Base-by-base conservation (phyloP, 2,888 invertebrate species). In the Mactromeris polynyma region DNA sequence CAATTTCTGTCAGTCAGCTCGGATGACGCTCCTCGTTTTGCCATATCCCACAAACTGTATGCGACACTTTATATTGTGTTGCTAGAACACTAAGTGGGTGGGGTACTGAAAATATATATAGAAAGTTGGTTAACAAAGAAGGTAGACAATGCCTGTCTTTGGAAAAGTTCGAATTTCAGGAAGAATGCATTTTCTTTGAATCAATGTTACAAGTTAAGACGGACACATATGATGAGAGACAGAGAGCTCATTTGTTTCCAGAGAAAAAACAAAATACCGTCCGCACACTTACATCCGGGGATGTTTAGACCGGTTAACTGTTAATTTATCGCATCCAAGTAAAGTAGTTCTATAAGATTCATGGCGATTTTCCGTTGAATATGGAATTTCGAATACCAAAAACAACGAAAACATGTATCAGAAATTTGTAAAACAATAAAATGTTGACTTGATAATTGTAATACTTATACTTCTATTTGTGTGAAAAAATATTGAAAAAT, bases 1-100 rank as follows among this genome's bases (percentile, higher is more conserved):
- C 96, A 97, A 93, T 97, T 97, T 40, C 95, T 93, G 90, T 96
- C 96, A 21, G 94, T 96, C 51, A 97, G 90, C 80, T 96, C 94
- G 36, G 90, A 93, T 14, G 91, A 90, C 73, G 97, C 95, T 69
- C 90, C 92, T 87, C 96, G 92, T 88, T 97, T 97, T 1, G 96
- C 90, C 96, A 96, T 96, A 64, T 64, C 58, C 58, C 26, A 64
- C 58, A 26, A 64, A n/a, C n/a, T n/a, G n/a, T n/a, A n/a, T n/a
- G n/a, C n/a, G n/a, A n/a, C n/a, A n/a, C n/a, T n/a, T n/a, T n/a
- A n/a, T n/a, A n/a, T n/a, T n/a, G n/a, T n/a, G n/a, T 26, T 64
- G n/a, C 58, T 26, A 19, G 3, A n/a, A 19, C 9, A 40, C 26
- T 2, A 21, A 79, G 79, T 85, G 85, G 85, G 85, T 85, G 85